Evolutionary conservation across 2,113 vertebrate species (phyloP), one percentile per base, ranked within the genome.

Genomic region (Heteronetta atricapilla): DNA sequence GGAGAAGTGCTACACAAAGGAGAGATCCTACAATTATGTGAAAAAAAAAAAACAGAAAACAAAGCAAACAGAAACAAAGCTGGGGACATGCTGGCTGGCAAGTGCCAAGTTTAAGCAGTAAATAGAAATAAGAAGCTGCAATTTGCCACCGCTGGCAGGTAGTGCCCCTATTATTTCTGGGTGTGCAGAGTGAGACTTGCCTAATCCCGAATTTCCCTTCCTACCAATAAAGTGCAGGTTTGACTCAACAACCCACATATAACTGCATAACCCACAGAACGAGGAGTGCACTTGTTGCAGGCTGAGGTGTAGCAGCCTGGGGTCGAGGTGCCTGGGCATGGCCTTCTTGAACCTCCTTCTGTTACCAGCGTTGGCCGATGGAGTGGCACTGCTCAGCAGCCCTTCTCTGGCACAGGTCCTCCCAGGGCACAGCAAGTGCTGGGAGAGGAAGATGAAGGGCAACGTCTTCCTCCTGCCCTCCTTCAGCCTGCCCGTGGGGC

Each of bases 401-500:
- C 6, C 11, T 33, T 31, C 17, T 48, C 67, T 66, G 48, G 17
- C 18, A 38, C 33, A 26, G 4, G 8, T 80, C 33, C 28, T 72
- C 26, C 44, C 16, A 19, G 23, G 64, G 11, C 75, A 40, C 0
- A 2, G 42, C 11, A 11, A 25, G 52, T 46, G 7, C 6, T 36
- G 62, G 17, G 18, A 88, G n/a, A 74, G 11, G 14, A 59, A 52
- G 53, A 15, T 28, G 26, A 19, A 23, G 74, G 75, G 29, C 38
- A n/a, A 16, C 0, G 0, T 48, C 19, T 19, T 52, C 44, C 13
- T 67, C 56, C 74, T 26, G 1, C 11, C 28, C 20, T 34, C 3
- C 0, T 50, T 64, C 42, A 9, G 13, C 11, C 26, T 60, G 59
- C 38, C 21, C 3, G 0, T 2, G 0, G 6, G 33, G 36, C n/a